Base-by-base conservation (phyloP, 2,113 vertebrate species). In the Nycticryphes semicollaris region DNA sequence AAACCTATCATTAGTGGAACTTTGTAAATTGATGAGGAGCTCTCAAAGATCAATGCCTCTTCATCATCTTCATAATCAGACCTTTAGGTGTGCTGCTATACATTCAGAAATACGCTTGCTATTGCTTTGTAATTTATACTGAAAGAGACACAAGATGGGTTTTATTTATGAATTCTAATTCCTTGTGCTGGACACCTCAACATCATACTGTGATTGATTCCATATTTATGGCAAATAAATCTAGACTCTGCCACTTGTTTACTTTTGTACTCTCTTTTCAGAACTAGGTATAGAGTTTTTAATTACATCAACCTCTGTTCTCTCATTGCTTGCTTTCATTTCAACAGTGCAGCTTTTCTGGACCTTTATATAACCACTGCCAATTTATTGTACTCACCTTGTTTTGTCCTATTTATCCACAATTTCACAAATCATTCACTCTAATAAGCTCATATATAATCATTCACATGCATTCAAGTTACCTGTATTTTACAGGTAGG, bases 181-280 rank as follows among this genome's bases (percentile, higher is more conserved):
- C 73, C 33, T 94, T 84, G 51, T 53, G 19, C 48, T 75, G 73
- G 80, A 92, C 68, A n/a, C 14, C 43, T 92, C 75, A 93, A 59
- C 67, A 53, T 90, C 73, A 89, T 57, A 15, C n/a, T 94, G 50
- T 64, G 68, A 89, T 90, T 92, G 24, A 23, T 89, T 80, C 35
- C 14, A 41, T 72, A 48, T 89, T 79, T 92, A 72, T 27, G 57
- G 64, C 30, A 96, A 89, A 97, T 94, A 94, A 94, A 95, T 96
- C 69, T 89, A 75, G 80, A 62, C 17, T 63, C 41, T 84, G 51
- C 17, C 24, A 63, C 39, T 75, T 90, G 39, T 86, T 92, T 90
- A 53, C 17, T 89, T 62, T 75, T 74, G 51, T 64, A 45, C 23
- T 67, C 20, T 69, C 16, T 54, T 70, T 76, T 94, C 68, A 72